phyloP scores from a whole-genome alignment of 2,797 vertebrate genomes.

The Cossypha polioptera region DNA sequence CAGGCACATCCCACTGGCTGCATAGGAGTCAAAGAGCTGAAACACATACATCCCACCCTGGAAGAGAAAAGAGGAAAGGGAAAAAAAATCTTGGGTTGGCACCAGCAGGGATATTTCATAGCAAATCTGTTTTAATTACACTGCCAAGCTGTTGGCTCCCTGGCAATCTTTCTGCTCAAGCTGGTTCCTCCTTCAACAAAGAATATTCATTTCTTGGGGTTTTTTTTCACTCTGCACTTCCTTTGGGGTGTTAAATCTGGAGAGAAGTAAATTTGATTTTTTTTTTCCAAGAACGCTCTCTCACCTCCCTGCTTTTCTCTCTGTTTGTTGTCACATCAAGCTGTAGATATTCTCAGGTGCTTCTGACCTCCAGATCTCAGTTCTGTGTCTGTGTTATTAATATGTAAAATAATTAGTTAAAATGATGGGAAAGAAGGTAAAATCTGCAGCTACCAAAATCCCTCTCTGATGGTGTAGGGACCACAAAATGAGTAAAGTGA shows the following conservation, averaged over 20 bases:
- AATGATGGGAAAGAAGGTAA: not conserved
- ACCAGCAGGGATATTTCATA: not conserved
- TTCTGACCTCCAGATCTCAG: not conserved
- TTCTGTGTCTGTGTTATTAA: not conserved
- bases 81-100: not conserved
- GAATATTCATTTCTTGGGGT: not conserved
- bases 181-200: not conserved
- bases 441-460: not conserved
- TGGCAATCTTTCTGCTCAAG: not conserved
- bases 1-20: slow-evolving; percentile 97
- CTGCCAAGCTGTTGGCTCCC: not conserved
- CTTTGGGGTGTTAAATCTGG: not conserved
- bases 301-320: not conserved
- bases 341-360: not conserved
- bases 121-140: not conserved
- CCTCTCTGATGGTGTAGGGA: not conserved
- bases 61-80: slow-evolving; percentile 17
- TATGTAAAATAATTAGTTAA: not conserved
- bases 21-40: slow-evolving; percentile 95
- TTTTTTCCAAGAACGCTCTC: not conserved
- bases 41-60: slow-evolving; percentile 99
- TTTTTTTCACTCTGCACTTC: not conserved
- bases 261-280: not conserved
- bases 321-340: not conserved
- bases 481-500: not conserved